These are phyloP conservation scores for Ceratina calcarata DNA, from an alignment of 1,140 invertebrate genomes.

Conservation along the genomic window DNA sequence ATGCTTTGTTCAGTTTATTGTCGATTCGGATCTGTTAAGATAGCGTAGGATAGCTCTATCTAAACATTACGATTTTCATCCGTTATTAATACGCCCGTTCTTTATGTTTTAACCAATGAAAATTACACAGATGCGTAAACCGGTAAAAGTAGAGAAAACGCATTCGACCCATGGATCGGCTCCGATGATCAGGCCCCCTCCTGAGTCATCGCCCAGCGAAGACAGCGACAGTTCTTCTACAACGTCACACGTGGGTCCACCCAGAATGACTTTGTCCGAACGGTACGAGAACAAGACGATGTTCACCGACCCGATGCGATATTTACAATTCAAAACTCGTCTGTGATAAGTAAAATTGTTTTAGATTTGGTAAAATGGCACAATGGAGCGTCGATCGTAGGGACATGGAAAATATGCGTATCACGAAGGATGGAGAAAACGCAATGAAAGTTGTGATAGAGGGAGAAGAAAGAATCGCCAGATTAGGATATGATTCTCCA, in stretches of 20 bases:
- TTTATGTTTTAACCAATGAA: constrained; percentile 13
- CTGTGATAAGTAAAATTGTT: neutral
- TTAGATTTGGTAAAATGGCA: constrained; percentile 92
- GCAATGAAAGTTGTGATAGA: constrained; percentile 89
- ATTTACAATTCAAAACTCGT: neutral
- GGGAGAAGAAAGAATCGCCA: constrained; percentile 80
- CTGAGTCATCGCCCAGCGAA: constrained; percentile 78
- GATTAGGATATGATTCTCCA: constrained; percentile 82
- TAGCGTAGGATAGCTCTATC: neutral
- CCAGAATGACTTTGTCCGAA: constrained; percentile 82
- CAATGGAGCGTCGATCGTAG: constrained; percentile 91
- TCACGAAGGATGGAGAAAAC: constrained; percentile 87
- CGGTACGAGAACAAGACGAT: constrained; percentile 65
- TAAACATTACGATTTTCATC: neutral
- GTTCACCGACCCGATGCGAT: neutral
- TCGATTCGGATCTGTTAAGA: neutral
- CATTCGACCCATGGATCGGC: constrained; percentile 71
- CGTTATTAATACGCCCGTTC: neutral
- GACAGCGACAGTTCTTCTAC: constrained; percentile 80
- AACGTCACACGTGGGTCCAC: constrained; percentile 77
- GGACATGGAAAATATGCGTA: constrained; percentile 91
- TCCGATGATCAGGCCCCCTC: constrained; percentile 71
- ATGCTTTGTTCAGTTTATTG: constrained; percentile 24
- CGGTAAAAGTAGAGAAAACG: constrained; percentile 78
- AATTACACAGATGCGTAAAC: constrained; percentile 76